A percentile compares a stretch with the other conserved stretches of the same genome.
phyloP scores from a whole-genome alignment of 2,888 invertebrate species.

The Anthophora plumipes region DNA sequence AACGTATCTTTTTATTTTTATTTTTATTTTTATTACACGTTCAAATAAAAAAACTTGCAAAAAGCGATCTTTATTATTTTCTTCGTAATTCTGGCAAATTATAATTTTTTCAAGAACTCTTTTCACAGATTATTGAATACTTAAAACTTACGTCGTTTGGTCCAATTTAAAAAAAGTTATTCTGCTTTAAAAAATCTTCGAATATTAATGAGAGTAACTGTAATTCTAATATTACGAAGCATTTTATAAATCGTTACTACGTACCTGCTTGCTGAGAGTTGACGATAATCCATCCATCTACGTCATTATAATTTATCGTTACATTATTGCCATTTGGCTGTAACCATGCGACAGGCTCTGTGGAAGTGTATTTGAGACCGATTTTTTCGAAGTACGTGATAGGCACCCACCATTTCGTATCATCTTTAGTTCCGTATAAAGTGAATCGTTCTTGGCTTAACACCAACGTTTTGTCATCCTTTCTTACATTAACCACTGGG shows the following conservation, averaged over 20 bases:
- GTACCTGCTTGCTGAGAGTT: conserved; percentile 87
- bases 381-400: conserved; percentile 72
- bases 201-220: no score
- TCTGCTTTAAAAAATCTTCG: not conserved
- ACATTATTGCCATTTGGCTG: conserved; percentile 68
- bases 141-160: no score
- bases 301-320: conserved; percentile 64
- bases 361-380: conserved; percentile 84
- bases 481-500: conserved; percentile 87
- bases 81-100: no score
- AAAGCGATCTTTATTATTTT: no score
- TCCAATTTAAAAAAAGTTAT: no score
- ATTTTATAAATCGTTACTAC: conserved; percentile 79
- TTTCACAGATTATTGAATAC: no score
- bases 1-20: no score
- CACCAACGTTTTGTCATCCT: conserved; percentile 78
- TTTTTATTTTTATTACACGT: no score
- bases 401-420: conserved; percentile 78
- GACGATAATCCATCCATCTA: conserved; percentile 87
- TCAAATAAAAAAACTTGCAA: no score
- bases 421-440: not conserved
- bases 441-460: conserved; percentile 84
- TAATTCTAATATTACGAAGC: conserved; percentile 71
- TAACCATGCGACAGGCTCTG: conserved; percentile 86
- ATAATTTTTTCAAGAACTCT: no score